These are phyloP conservation scores for Serrognathus titanus DNA, from an alignment of 2,888 invertebrate genomes.

Conservation along the genomic window DNA sequence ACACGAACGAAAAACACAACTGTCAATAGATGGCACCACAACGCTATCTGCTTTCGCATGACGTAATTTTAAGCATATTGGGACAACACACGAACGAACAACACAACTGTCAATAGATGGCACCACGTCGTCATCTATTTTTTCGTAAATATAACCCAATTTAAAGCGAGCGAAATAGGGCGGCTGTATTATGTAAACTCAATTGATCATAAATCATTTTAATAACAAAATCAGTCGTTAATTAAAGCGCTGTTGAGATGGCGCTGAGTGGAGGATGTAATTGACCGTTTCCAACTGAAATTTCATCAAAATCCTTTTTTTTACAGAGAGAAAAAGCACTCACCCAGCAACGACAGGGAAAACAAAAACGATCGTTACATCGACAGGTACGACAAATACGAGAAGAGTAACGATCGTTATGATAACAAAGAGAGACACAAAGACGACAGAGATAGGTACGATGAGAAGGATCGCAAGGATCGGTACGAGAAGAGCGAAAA, in stretches of 20 bases:
- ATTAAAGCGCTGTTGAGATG: too few species aligned
- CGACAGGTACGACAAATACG: constrained; percentile 45
- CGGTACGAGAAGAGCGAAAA: constrained; percentile 34
- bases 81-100: too few species aligned
- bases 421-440: constrained; percentile 39
- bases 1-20: too few species aligned
- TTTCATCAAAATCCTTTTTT: constrained; percentile 9
- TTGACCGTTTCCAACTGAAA: too few species aligned
- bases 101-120: too few species aligned
- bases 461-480: constrained; percentile 37
- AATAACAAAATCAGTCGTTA: not conserved
- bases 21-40: too few species aligned
- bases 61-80: too few species aligned
- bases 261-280: too few species aligned
- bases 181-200: not conserved
- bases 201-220: constrained; percentile 3
- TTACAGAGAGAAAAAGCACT: constrained; percentile 48
- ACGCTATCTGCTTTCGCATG: too few species aligned
- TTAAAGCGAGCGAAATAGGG: too few species aligned
- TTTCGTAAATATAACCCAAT: too few species aligned
- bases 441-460: constrained; percentile 36
- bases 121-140: too few species aligned
- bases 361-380: constrained; percentile 44
- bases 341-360: constrained; percentile 46
- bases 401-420: constrained; percentile 35